Evolutionary conservation across 2,797 vertebrate genomes (phyloP).

Genomic region (Pangasius mekongensis): DNA sequence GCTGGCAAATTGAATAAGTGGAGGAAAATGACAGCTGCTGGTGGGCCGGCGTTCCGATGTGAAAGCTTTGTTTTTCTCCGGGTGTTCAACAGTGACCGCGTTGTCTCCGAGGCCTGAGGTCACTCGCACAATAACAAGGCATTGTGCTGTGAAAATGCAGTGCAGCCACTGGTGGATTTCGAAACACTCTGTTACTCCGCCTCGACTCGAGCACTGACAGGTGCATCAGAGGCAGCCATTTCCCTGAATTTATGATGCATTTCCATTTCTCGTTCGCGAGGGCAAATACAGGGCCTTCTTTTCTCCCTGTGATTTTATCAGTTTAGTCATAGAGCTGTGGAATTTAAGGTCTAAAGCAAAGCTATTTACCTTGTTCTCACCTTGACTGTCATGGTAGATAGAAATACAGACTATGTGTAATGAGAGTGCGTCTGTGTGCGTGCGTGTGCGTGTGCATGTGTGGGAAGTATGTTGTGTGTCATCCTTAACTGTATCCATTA

Average conservation of each 20-base stretch:
- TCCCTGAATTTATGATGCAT: conserved; percentile 18
- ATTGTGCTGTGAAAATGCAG: conserved; percentile 39
- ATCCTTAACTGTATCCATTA: background rate
- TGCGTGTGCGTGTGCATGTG: background rate
- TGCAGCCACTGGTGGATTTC: background rate
- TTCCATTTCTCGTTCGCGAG: background rate
- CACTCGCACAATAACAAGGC: conserved; percentile 26
- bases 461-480: background rate
- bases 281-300: background rate
- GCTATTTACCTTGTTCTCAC: conserved; percentile 3
- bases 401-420: conserved; percentile 1
- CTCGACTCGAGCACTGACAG: background rate
- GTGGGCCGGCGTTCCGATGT: conserved; percentile 30
- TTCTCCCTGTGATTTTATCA: background rate
- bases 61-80: conserved; percentile 39
- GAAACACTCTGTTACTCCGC: no score
- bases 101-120: conserved; percentile 36
- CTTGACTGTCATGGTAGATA: conserved; percentile 9
- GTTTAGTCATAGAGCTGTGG: conserved; percentile 4
- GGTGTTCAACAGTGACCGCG: conserved; percentile 19
- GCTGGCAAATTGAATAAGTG: conserved; percentile 64
- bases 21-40: conserved; percentile 64
- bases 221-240: conserved; percentile 18
- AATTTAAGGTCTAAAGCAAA: background rate
- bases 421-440: background rate